Evolutionary conservation across 2,113 vertebrate species (phyloP).

Genomic region (Callopanchax toddi): DNA sequence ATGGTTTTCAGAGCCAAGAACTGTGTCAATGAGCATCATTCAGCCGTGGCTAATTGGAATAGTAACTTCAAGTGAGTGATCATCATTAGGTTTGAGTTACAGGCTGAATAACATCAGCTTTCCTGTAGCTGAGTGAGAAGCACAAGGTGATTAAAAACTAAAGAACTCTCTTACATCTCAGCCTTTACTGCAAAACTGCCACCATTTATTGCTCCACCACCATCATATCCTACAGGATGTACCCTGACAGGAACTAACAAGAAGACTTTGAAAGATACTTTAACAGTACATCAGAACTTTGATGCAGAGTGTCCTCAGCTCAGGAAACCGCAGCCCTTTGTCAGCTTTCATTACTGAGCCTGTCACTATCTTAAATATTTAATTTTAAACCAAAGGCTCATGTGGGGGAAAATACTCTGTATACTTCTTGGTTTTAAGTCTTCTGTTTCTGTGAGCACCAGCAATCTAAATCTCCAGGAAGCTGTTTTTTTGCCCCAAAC

Average conservation of each 20-base stretch:
- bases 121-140: background rate
- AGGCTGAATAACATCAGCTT: background rate
- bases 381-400: background rate
- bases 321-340: background rate
- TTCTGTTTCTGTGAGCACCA: background rate
- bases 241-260: background rate
- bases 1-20: background rate
- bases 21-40: background rate
- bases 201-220: background rate
- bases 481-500: background rate
- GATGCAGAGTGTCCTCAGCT: background rate
- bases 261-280: background rate
- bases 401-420: background rate
- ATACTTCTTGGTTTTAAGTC: background rate
- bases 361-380: background rate
- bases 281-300: background rate
- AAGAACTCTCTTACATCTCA: background rate
- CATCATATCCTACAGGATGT: background rate
- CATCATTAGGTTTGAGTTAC: background rate
- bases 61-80: background rate
- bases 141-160: background rate
- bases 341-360: background rate
- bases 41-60: background rate
- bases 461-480: background rate
- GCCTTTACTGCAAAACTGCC: background rate